Base-by-base conservation (phyloP, 2,797 vertebrate genomes). In the Apogon hyalosoma region DNA sequence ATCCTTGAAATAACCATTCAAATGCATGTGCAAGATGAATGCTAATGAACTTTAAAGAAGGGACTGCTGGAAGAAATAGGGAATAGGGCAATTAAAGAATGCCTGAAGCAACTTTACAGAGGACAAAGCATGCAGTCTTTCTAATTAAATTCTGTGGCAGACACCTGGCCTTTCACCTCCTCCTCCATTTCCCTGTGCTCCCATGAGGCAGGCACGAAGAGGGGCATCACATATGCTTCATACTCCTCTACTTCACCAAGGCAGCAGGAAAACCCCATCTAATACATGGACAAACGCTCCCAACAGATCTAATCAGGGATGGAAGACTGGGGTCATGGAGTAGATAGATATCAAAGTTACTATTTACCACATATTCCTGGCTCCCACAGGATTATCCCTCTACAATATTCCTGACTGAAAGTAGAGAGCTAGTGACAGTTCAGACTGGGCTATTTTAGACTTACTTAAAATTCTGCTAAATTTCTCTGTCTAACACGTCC, bases 71-170 rank as follows among this genome's bases (percentile, higher is more conserved):
- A 83, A 85, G 85, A 92, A 88, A 88, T 77, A 70, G 81, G 82
- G 90, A 89, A 80, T 84, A 72, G 87, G 87, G 88, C 93, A 95
- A 95, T 95, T 95, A 94, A 94, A 94, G 88, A 92, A 88, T 76
- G 93, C 94, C 93, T 90, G 90, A 65, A 94, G 94, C 93, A 93
- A 93, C 87, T 91, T 92, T 91, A 91, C 90, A 79, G 79, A 93
- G 91, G 91, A 94, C 92, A 93, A 94, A 90, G 90, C 91, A 89
- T 88, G 84, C 87, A 82, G 88, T 92, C 87, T 85, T 89, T 80
- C 92, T 95, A 95, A 94, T 95, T 95, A 94, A 93, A 94, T 93
- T 89, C 87, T 87, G 85, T 90, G 81, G 84, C 85, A 93, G 92
- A 93, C 90, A 93, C 92, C 89, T 94, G 94, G 90, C 92, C 94